These are phyloP conservation scores for Spheniscus humboldti DNA, from an alignment of 2,797 vertebrate species.

Conservation along the genomic window DNA sequence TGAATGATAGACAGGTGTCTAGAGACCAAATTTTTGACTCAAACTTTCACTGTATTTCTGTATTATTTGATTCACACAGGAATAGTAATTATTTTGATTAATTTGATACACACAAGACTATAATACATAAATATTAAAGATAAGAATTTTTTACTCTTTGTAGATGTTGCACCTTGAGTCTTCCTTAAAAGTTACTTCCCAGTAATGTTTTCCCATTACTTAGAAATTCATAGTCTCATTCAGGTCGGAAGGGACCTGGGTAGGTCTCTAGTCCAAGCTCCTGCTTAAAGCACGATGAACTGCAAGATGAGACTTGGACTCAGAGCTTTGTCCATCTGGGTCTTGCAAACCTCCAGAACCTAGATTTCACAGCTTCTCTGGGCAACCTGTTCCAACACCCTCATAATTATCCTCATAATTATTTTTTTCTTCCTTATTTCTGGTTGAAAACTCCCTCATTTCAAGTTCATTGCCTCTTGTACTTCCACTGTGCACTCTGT, in stretches of 20 bases:
- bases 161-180: neutral
- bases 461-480: neutral
- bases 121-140: neutral
- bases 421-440: neutral
- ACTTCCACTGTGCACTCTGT: neutral
- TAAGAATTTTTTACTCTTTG: neutral
- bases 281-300: neutral
- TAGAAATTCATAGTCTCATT: neutral
- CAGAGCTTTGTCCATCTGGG: neutral
- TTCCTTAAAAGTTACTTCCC: neutral
- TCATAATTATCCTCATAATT: neutral
- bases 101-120: neutral
- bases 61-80: neutral
- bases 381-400: neutral
- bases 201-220: neutral
- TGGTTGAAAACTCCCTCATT: neutral
- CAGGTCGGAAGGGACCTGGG: neutral
- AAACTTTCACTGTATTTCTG: neutral
- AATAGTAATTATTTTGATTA: neutral
- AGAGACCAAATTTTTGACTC: neutral
- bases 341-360: neutral
- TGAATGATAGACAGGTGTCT: neutral
- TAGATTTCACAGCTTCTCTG: neutral
- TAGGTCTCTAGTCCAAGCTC: neutral
- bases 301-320: neutral